Evolutionary conservation across 2,888 invertebrate genomes (phyloP), one percentile per base, ranked within the genome.

Genomic region (Dioctria rufipes): DNA sequence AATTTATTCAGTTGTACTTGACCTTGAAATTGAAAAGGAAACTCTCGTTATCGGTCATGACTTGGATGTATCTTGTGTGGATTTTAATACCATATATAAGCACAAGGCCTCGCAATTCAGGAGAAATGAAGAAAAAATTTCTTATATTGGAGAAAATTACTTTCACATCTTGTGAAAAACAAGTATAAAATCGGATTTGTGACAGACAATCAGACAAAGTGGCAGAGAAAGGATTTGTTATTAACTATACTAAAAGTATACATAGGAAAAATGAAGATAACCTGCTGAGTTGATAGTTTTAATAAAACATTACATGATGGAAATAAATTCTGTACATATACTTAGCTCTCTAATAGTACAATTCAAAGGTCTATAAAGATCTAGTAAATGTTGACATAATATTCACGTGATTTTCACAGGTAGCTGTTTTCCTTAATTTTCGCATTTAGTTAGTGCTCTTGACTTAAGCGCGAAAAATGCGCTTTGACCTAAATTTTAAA

Each of bases 401-500:
- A 54, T 54, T 46, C 5, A 46, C 25, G 25, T 25, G 25, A 25
- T 25, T 25, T 6, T 43, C 25, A 46, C 67, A 67, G 49, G 49
- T 67, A 25, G 11, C 54, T 8, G 11, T 54, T 54, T n/a, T 54
- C 54, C n/a, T 54, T 54, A 54, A 11, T 54, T 54, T 54, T 54
- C 54, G 9, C 54, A 4, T 11, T 54, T 11, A 54, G 11, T 54
- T 11, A 25, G 25, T 25, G 25, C 25, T 25, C 6, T 54, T 54
- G 54, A 54, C 49, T 46, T 25, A 54, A 4, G 6, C 11, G 61
- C 37, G 6, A 73, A 25, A 73, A 73, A 51, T 60, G 54, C 60
- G 67, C 73, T 79, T 81, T 81, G 81, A 81, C 81, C 81, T 46
- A 80, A 81, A 81, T 81, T 79, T 66, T 58, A 79, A 81, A 81